A percentile compares a stretch with the other conserved stretches of the same genome.
These are phyloP conservation scores for Macrotis lagotis DNA, from an alignment of 2,113 vertebrate species.

Conservation along the genomic window DNA sequence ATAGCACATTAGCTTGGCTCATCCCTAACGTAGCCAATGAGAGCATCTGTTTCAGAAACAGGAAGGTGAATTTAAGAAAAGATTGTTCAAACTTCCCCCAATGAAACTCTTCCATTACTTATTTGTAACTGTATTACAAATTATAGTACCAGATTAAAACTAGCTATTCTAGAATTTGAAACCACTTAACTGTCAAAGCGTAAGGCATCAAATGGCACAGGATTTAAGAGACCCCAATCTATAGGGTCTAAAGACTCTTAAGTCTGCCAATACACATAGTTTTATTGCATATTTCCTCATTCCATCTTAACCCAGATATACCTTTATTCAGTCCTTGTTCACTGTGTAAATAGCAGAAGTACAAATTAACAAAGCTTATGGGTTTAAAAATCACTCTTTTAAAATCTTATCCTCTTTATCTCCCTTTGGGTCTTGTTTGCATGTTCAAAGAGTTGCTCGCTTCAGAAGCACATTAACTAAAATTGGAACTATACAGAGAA, in stretches of 20 bases:
- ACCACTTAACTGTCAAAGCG: neutral
- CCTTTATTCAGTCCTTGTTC: neutral
- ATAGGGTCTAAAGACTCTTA: neutral
- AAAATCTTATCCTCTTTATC: neutral
- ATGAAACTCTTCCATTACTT: neutral
- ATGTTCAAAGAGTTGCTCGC: conserved; percentile 13
- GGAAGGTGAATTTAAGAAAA: neutral
- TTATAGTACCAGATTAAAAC: neutral
- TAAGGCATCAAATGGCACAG: neutral
- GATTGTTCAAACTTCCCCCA: neutral
- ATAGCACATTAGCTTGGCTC: neutral
- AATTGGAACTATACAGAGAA: too few relatives aligned
- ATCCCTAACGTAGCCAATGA: neutral
- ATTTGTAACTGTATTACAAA: neutral
- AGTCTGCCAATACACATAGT: neutral
- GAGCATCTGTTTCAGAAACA: neutral
- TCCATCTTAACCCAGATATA: neutral
- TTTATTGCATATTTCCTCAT: neutral
- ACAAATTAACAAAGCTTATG: conserved; percentile 10
- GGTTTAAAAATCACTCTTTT: conserved; percentile 5
- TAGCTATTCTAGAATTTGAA: neutral
- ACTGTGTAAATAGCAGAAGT: neutral
- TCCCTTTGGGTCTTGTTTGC: neutral
- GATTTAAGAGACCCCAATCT: neutral
- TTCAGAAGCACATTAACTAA: too few relatives aligned